Evolutionary conservation across 2,797 vertebrate genomes (phyloP).

Genomic region (Calcarius lapponicus): DNA sequence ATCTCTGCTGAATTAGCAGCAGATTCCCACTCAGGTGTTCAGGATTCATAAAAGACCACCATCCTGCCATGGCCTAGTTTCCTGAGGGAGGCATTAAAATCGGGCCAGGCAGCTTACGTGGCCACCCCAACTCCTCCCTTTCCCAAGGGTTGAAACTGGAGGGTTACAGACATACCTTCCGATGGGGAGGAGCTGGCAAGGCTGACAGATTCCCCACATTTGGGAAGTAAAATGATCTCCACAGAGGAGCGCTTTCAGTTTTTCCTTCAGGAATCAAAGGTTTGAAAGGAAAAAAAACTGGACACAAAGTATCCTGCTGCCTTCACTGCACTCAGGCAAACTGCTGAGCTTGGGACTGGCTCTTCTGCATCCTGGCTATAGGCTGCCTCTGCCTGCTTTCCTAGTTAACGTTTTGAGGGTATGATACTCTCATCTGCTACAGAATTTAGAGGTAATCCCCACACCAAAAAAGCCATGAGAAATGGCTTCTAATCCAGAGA

Average conservation of each 20-base stretch:
- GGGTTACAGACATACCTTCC: conserved; percentile 44
- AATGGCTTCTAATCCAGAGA: neutral
- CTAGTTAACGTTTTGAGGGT: neutral
- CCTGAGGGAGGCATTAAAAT: conserved; percentile 31
- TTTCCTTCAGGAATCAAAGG: neutral
- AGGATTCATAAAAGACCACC: neutral
- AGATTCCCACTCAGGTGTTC: neutral
- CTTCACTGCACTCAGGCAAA: neutral
- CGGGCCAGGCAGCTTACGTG: conserved; percentile 56
- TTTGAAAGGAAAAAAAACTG: neutral
- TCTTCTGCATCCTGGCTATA: neutral
- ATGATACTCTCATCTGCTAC: neutral
- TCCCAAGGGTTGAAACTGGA: conserved; percentile 40
- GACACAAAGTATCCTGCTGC: neutral
- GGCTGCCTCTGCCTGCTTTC: neutral
- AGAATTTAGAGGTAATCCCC: neutral
- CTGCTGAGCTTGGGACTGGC: neutral
- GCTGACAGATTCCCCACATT: neutral
- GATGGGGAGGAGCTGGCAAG: conserved; percentile 35
- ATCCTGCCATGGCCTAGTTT: conserved; percentile 8
- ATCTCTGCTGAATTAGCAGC: neutral
- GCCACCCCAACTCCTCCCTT: conserved; percentile 63
- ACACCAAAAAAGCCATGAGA: neutral
- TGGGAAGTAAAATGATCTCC: neutral
- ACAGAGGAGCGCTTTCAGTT: neutral